These are phyloP conservation scores for Zosterops borbonicus DNA, from an alignment of 2,113 vertebrate species.

Conservation along the genomic window DNA sequence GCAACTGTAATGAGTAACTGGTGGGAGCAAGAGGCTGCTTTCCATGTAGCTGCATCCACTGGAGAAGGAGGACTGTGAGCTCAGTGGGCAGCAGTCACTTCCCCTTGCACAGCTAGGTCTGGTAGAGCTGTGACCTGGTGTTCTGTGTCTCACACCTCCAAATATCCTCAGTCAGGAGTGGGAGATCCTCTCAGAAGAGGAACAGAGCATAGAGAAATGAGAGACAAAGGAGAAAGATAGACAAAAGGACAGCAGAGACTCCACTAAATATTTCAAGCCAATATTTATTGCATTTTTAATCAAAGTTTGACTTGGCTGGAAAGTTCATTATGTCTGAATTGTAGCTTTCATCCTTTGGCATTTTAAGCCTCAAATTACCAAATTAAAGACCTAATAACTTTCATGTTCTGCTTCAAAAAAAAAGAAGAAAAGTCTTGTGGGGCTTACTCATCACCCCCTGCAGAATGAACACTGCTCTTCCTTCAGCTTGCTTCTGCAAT, in stretches of 20 bases:
- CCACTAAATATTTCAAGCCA: neutral
- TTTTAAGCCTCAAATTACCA: neutral
- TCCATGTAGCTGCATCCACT: neutral
- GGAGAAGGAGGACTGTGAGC: neutral
- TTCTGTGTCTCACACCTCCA: neutral
- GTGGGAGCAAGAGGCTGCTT: neutral
- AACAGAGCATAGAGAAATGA: neutral
- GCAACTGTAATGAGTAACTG: neutral
- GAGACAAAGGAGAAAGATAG: neutral
- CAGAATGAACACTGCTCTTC: neutral
- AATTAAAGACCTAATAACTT: neutral
- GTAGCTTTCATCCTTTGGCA: neutral
- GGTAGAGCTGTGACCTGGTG: rapidly evolving
- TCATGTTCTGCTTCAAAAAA: constrained; percentile 7
- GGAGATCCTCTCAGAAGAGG: neutral
- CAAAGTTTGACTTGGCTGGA: neutral
- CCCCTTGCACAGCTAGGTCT: neutral
- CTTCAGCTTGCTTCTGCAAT: neutral
- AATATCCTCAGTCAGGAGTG: neutral
- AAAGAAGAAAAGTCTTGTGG: neutral
- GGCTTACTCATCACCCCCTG: constrained; percentile 3
- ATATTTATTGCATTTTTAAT: neutral
- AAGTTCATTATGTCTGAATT: neutral
- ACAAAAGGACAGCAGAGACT: neutral
- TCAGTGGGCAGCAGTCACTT: neutral